These are phyloP conservation scores for Vidua chalybeata DNA, from an alignment of 2,113 vertebrate species.

Conservation along the genomic window DNA sequence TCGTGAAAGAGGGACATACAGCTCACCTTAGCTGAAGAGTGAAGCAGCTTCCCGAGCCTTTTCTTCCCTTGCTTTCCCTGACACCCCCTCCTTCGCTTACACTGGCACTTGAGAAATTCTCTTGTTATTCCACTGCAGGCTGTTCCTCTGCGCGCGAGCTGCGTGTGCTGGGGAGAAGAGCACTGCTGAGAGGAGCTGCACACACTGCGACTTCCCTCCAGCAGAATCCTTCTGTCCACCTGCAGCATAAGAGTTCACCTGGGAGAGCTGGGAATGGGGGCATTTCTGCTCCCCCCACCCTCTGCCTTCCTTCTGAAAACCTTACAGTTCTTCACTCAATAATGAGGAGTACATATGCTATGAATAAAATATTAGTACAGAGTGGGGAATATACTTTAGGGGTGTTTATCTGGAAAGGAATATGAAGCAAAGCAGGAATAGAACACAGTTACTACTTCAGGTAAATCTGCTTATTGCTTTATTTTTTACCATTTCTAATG, in stretches of 20 bases:
- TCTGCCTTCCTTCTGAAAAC: not conserved
- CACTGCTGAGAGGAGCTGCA: slow-evolving; percentile 19
- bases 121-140: slow-evolving; percentile 11
- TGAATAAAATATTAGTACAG: not conserved
- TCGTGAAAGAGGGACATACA: not conserved
- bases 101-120: slow-evolving; percentile 33
- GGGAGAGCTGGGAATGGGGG: not conserved
- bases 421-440: slow-evolving; percentile 32
- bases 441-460: slow-evolving; percentile 30
- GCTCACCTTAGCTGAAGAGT: not conserved
- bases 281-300: not conserved
- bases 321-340: not conserved
- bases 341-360: not conserved
- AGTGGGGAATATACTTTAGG: slow-evolving; percentile 7
- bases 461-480: slow-evolving; percentile 55
- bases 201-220: not conserved
- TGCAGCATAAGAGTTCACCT: not conserved
- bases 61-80: not conserved
- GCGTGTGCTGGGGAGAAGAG: slow-evolving; percentile 18
- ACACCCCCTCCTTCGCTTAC: slow-evolving; percentile 25
- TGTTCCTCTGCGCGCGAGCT: not conserved
- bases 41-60: not conserved
- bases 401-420: not conserved
- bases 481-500: slow-evolving; percentile 10
- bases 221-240: not conserved